phyloP scores from a whole-genome alignment of 1,140 invertebrate species.

The Lepidurus packardi region DNA sequence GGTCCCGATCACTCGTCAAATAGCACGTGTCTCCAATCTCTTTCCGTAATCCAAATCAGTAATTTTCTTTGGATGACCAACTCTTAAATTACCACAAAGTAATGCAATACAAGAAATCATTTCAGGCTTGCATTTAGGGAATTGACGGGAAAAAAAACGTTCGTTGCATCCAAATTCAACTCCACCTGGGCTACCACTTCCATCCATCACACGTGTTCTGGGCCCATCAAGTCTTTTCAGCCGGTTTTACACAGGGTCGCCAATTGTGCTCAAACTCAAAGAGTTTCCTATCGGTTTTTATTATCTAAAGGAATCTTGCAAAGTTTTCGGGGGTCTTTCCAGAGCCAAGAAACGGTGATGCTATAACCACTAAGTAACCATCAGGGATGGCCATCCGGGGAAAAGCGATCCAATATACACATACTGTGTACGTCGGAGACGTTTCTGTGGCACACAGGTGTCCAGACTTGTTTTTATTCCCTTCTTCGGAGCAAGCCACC shows the following conservation, averaged over 20 bases:
- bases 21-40: neutral
- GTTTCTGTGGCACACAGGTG: neutral
- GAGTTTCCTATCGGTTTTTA: neutral
- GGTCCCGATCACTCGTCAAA: neutral
- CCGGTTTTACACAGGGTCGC: neutral
- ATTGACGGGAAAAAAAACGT: neutral
- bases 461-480: neutral
- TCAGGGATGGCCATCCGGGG: neutral
- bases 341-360: neutral
- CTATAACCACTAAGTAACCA: neutral
- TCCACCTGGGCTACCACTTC: neutral
- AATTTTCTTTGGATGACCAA: conserved; percentile 2
- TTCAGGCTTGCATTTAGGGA: neutral
- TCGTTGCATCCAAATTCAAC: neutral
- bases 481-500: neutral
- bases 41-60: neutral
- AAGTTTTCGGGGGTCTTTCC: neutral
- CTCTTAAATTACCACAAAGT: neutral
- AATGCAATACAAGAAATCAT: no score
- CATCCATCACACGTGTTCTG: neutral
- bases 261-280: neutral
- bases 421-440: no score
- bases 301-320: neutral
- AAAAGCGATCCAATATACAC: neutral
- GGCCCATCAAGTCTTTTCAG: neutral